phyloP scores from a whole-genome alignment of 2,797 vertebrate genomes.

The Syngnathus rostellatus region DNA sequence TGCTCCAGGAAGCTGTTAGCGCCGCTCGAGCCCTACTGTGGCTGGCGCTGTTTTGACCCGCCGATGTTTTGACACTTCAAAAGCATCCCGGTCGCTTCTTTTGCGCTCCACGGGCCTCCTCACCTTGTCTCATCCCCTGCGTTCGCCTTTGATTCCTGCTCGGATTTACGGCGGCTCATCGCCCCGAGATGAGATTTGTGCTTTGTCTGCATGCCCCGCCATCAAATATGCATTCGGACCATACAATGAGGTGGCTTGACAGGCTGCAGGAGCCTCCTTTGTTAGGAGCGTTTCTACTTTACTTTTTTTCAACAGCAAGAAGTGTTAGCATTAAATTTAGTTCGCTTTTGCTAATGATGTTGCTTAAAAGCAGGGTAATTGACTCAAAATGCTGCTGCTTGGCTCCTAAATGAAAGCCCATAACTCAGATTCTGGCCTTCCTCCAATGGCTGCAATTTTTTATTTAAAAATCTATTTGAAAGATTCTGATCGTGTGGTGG shows the following conservation, averaged over 20 bases:
- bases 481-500: too few relatives aligned
- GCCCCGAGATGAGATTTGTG: conserved; percentile 22
- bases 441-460: too few relatives aligned
- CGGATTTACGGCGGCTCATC: conserved; percentile 16
- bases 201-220: conserved; percentile 17
- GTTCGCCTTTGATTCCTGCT: conserved; percentile 35
- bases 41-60: conserved; percentile 21
- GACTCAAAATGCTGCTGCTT: too few relatives aligned
- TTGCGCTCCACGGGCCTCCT: conserved; percentile 30
- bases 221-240: conserved; percentile 36
- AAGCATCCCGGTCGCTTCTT: conserved; percentile 12
- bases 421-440: too few relatives aligned
- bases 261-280: not conserved
- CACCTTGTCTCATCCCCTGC: conserved; percentile 27
- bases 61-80: conserved; percentile 43
- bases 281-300: not conserved
- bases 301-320: not conserved
- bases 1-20: not conserved
- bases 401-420: too few relatives aligned
- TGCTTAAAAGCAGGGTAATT: too few relatives aligned
- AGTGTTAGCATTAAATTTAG: not conserved
- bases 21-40: not conserved
- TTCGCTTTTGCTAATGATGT: not conserved
- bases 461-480: too few relatives aligned
- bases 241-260: conserved; percentile 33